Evolutionary conservation across 1,140 invertebrate species (phyloP), one percentile per base, ranked within the genome.

Genomic region (Drosophila prosaltans): DNA sequence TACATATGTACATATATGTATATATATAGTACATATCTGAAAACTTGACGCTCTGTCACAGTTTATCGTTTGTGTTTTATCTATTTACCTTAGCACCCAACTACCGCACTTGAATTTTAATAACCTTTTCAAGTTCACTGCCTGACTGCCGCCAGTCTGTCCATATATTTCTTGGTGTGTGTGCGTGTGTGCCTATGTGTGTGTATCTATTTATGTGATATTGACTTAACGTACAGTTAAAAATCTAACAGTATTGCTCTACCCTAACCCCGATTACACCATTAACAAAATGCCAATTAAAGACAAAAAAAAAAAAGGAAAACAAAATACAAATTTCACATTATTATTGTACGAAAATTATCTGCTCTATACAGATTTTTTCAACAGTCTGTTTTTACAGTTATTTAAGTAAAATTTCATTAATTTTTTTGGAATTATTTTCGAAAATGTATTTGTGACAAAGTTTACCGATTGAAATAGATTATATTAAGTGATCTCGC

Each of bases 51-150:
- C 57, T 59, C 45, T 51, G 45, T 51, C 28, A 58, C 26, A 32
- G 57, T 59, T 59, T 59, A 59, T 59, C 57, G 57, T 59, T 40
- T 59, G 28, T 39, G 30, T 59, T 39, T 39, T 59, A 39, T 39
- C 57, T 88, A 75, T 88, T 88, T 88, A 79, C 80, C 72, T 88
- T 88, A 82, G 73, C 83, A 72, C 74, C 80, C 70, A 79, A 79
- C 83, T 80, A 70, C 83, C 79, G 79, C 83, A 88, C 83, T 89
- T 88, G 80, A 88, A 88, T 80, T 80, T 78, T 80, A 78, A 89
- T 88, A 83, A 88, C 72, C 80, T 80, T 72, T 82, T 89, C 83
- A 88, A 88, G 83, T 88, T 88, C 83, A 88, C 84, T 83, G 80
- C 62, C 80, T 85, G 65, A 51, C 21, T 55, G 30, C 9, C 60